Evolutionary conservation across 2,797 vertebrate genomes (phyloP), one percentile per base, ranked within the genome.

Genomic region (Coreius guichenoti): DNA sequence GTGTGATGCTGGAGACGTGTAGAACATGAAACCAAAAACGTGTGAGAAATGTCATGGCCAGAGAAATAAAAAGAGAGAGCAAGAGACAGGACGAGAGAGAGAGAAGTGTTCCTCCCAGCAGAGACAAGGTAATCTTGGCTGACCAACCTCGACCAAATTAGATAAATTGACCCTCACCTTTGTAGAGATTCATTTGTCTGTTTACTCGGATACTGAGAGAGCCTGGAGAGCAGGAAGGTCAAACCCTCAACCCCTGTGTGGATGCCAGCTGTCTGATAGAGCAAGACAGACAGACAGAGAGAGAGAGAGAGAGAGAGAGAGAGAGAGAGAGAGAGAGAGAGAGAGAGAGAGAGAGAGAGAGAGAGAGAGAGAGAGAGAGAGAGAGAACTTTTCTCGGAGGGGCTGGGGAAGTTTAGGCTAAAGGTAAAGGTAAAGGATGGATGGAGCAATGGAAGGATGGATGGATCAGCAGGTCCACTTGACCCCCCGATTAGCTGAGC

Each of bases 401-500:
- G 72, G 65, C 68, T 56, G 87, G 31, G 68, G 43, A 89, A 88
- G 84, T 51, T 70, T 51, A 83, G 79, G 39, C 73, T 39, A 14
- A 69, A 84, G 82, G 86, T 81, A 80, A 88, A 86, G 86, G 86
- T 84, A 85, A 86, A 78, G 58, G 70, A 84, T 84, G 77, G 85
- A 77, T 88, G 84, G 81, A 82, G 85, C 69, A 78, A 86, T 72
- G 33, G 29, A 85, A 61, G 51, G 70, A 75, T 83, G 79, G 84
- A 86, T 81, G 76, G 84, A 89, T 87, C 86, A 87, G 87, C 84
- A 51, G 87, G 93, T 91, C 93, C 93, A 95, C 94, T 95, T 95
- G 94, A 96, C 95, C 94, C 91, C 86, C 93, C 91, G 93, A 95
- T 96, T 95, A 95, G 94, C 93, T 93, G 90, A 83, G 92, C 90